Evolutionary conservation across 2,113 vertebrate genomes (phyloP).

Genomic region (Salvator merianae): DNA sequence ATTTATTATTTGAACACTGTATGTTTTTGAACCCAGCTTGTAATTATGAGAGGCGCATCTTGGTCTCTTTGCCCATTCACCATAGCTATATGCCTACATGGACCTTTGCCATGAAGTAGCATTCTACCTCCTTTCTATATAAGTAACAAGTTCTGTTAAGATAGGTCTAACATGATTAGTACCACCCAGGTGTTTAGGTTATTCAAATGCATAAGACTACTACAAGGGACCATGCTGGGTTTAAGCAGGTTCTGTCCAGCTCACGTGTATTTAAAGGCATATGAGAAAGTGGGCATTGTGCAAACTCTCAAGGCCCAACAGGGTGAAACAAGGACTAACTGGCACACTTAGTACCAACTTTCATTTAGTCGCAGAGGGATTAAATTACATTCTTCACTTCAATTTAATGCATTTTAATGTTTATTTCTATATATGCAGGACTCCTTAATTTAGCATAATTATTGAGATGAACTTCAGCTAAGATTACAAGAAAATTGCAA

Average conservation of each 20-base stretch:
- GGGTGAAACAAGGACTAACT: conserved; percentile 25
- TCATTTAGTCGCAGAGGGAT: conserved; percentile 45
- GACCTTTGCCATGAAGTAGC: too few species aligned
- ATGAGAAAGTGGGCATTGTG: background rate
- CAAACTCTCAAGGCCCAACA: conserved; percentile 6
- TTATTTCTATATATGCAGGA: conserved; percentile 74
- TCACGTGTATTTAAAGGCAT: background rate
- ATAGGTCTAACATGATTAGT: background rate
- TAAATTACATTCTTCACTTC: conserved; percentile 64
- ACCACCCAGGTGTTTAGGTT: background rate
- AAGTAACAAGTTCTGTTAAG: too few species aligned
- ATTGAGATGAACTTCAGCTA: conserved; percentile 77
- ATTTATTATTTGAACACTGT: too few species aligned
- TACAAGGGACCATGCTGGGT: too few species aligned
- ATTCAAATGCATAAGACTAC: background rate
- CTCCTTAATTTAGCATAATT: conserved; percentile 80
- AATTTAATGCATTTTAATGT: conserved; percentile 71
- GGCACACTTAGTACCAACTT: conserved; percentile 7
- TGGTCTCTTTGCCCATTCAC: too few species aligned
- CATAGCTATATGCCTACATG: too few species aligned
- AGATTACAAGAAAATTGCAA: conserved; percentile 83
- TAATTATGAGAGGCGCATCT: too few species aligned
- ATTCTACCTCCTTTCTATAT: too few species aligned
- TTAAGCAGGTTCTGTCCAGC: background rate
- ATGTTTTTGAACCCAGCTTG: too few species aligned